Evolutionary conservation across 2,113 vertebrate species (phyloP).

Genomic region (Sylvietta virens): DNA sequence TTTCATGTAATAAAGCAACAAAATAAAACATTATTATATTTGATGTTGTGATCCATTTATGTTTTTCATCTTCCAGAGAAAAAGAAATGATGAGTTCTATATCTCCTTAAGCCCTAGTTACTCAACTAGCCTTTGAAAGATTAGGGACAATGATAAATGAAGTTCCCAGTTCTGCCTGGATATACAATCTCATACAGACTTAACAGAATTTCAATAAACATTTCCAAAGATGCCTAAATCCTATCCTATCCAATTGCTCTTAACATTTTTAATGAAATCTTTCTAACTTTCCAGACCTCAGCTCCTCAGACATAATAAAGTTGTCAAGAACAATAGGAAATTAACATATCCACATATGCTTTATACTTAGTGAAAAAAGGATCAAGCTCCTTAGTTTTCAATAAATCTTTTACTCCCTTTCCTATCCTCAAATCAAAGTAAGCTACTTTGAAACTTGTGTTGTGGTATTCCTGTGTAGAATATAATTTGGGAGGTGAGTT

Average conservation of each 20-base stretch:
- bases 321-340: neutral
- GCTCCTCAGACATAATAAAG: neutral
- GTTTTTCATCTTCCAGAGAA: neutral
- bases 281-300: neutral
- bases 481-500: neutral
- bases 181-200: neutral
- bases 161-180: neutral
- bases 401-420: neutral
- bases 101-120: neutral
- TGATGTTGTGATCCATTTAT: neutral
- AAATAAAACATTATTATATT: neutral
- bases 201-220: constrained; percentile 12
- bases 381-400: neutral
- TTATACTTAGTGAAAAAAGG: neutral
- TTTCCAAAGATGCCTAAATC: constrained; percentile 24
- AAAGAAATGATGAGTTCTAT: neutral
- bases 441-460: neutral
- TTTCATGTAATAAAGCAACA: neutral
- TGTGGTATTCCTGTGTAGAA: neutral
- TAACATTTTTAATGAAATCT: constrained; percentile 28
- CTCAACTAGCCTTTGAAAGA: neutral
- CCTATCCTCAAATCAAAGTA: neutral
- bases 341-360: neutral
- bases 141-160: neutral
- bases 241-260: neutral